Conservation (phyloP, 2,113 vertebrate genomes). For the Corydoras sp. region DNA sequence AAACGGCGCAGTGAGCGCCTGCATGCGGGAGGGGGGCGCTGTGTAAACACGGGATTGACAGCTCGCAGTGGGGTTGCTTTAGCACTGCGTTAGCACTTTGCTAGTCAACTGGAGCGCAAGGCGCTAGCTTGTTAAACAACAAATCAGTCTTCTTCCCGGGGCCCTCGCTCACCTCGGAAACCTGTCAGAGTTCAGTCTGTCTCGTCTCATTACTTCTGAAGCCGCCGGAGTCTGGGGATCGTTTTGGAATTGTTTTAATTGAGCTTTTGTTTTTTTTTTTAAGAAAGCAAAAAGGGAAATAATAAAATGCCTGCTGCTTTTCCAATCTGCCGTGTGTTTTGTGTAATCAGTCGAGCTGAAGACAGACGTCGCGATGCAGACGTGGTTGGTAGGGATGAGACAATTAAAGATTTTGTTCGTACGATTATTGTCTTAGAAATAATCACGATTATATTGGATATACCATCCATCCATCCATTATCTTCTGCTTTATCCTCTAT, state of each 20-base stretch:
- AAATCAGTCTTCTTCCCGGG: constrained; percentile 67
- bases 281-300: too few relatives aligned
- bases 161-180: constrained; percentile 60
- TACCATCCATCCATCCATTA: too few relatives aligned
- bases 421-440: too few relatives aligned
- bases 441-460: too few relatives aligned
- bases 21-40: constrained; percentile 53
- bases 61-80: constrained; percentile 83
- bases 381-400: constrained; percentile 2
- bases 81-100: constrained; percentile 76
- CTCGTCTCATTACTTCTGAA: constrained; percentile 46
- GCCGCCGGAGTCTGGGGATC: constrained; percentile 55
- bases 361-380: constrained; percentile 2
- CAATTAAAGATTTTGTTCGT: too few relatives aligned
- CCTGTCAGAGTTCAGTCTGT: constrained; percentile 55
- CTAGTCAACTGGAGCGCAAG: constrained; percentile 73
- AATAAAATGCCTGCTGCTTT: background rate
- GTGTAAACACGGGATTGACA: constrained; percentile 83
- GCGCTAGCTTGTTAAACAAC: constrained; percentile 68
- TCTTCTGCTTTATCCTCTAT: too few relatives aligned
- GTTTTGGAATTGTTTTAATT: constrained; percentile 25
- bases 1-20: constrained; percentile 4
- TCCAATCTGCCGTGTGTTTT: background rate
- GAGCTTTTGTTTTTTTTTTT: constrained; percentile 2
- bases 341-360: constrained; percentile 6